Base-by-base conservation (phyloP, 2,113 vertebrate species). In the Neopipo cinnamomea region DNA sequence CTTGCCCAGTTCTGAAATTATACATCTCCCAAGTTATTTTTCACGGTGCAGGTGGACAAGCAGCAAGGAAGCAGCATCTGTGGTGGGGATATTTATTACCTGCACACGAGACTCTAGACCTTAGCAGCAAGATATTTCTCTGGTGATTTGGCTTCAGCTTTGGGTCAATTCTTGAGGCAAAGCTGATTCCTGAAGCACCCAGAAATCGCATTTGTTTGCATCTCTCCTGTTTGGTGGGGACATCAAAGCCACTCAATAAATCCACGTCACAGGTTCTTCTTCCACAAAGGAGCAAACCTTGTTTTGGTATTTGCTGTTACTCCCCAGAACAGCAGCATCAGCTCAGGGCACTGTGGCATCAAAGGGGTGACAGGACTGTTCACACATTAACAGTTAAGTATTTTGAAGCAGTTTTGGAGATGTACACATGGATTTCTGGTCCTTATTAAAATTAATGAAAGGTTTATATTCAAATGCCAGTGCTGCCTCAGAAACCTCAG, bases 391-490 rank as follows among this genome's bases (percentile, higher is more conserved):
- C 61, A 67, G 59, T 27, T 37, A 18, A 91, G 78, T 27, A 67
- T 68, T 83, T n/a, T 28, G 33, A 80, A 76, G 75, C 50, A 10
- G 7, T 88, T 67, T 80, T 12, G 8, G 68, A 66, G 76, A 87
- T 58, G 52, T 44, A 81, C 63, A 81, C 67, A 20, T 33, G 52
- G 72, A 78, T 88, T 72, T 95, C 92, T 94, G 80, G 55, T 92
- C 79, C 25, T 96, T 35, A 68, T 94, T 96, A 95, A 93, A 93
- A 94, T 93, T 86, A 96, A 97, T 97, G 92, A 92, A 86, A 91
- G 83, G 93, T 94, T 97, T 94, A 75, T 47, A 72, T 71, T 63
- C 3, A 4, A 68, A 93, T 80, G 72, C 63, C 82, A 71, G 1
- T 18, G 88, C 42, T 90, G 88, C 95, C 92, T 93, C 92, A 56